phyloP scores from a whole-genome alignment of 2,113 vertebrate species.

The Empidonax alnorum region DNA sequence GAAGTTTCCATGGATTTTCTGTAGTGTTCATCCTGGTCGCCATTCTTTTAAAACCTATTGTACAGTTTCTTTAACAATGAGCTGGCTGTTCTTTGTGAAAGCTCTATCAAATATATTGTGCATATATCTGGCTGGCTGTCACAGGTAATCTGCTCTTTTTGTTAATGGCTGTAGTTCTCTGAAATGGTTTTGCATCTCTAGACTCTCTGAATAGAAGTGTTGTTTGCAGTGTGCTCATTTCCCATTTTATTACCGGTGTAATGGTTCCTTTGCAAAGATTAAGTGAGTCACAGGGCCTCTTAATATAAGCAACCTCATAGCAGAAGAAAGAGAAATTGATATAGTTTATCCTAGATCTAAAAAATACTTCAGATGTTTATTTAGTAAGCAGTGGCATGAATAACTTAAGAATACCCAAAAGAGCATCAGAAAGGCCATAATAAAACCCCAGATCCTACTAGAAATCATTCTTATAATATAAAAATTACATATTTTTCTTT shows the following conservation, averaged over 20 bases:
- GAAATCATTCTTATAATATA: not conserved
- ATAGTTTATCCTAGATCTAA: conserved; percentile 7
- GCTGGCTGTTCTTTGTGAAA: not conserved
- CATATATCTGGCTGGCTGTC: conserved; percentile 17
- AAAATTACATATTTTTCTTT: not conserved
- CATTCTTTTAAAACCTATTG: not conserved
- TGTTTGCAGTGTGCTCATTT: conserved; percentile 35
- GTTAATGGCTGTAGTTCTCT: conserved; percentile 34
- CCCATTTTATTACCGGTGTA: not conserved
- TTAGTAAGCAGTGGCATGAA: not conserved
- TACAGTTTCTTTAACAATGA: not conserved
- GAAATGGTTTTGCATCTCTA: conserved; percentile 36
- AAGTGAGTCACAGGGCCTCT: conserved; percentile 7
- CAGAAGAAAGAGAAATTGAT: conserved; percentile 19
- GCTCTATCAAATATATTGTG: not conserved
- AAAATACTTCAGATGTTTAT: conserved; percentile 24
- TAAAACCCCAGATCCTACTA: not conserved
- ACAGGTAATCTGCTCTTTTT: conserved; percentile 52
- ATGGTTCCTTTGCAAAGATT: conserved; percentile 44
- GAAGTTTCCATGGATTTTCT: not conserved
- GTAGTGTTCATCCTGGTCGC: not conserved
- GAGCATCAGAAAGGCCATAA: not conserved
- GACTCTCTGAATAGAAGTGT: not conserved
- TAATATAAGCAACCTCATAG: conserved; percentile 21
- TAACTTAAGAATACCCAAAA: not conserved